Evolutionary conservation across 2,888 invertebrate genomes (phyloP), one percentile per base, ranked within the genome.

Genomic region (Nemurella pictetii): DNA sequence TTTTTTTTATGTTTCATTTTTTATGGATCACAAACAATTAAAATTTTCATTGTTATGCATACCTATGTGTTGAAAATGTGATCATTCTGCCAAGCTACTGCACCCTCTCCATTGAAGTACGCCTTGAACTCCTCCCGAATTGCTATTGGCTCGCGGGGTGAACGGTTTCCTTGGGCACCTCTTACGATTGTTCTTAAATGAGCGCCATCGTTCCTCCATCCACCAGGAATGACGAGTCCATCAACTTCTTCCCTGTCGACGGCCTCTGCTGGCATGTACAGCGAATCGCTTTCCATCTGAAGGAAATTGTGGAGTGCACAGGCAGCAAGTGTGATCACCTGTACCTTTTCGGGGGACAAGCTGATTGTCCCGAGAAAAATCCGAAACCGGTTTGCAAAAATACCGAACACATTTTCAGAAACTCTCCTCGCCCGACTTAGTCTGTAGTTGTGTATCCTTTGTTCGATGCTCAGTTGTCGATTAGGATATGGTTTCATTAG

Each of bases 401-500:
- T 30, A n/a, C 80, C 80, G 32, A 80, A 30, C 5, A 26, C 80
- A 80, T 80, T 80, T 77, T 32, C 80, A n/a, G n/a, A n/a, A n/a
- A n/a, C n/a, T n/a, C n/a, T n/a, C n/a, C n/a, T n/a, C n/a, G n/a
- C n/a, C n/a, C 80, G 15, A 32, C 80, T 80, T 32, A 80, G n/a
- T 1, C 35, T 4, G 26, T 80, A 32, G 32, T 80, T 80, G 32
- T 80, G 80, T 20, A 80, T 32, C 32, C 80, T 3, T 26, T 80
- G 12, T 30, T 29, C 30, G 4, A 7, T 20, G n/a, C n/a, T 12
- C 26, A 80, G n/a, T 20, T 35, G n/a, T 12, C 80, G 80, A 20
- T 32, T 29, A 4, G 80, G 80, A 20, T 80, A 80, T 30, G 80
- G 80, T n/a, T 80, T 78, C 78, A 78, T 82, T 25, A 85, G 15